These are phyloP conservation scores for Acanthosepion lycidas DNA, from an alignment of 2,888 invertebrate genomes.

Conservation along the genomic window DNA sequence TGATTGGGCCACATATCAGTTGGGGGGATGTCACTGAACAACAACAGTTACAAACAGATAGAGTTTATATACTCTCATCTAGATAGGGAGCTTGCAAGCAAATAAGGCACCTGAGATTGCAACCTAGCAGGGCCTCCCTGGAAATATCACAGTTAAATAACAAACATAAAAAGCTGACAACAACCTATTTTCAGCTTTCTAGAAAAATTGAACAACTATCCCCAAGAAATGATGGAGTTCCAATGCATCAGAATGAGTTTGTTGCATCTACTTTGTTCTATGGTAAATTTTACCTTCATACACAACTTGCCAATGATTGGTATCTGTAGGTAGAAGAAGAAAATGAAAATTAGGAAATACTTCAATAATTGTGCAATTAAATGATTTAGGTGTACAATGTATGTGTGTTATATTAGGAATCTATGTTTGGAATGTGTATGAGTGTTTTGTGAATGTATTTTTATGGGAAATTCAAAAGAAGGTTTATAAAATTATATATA, in stretches of 20 bases:
- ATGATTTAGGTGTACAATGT: neutral
- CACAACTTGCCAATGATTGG: conserved; percentile 41
- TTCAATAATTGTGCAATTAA: conserved; percentile 1
- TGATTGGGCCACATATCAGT: conserved; percentile 5
- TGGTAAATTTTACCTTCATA: conserved; percentile 48
- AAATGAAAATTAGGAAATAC: conserved; percentile 45
- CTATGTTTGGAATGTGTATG: neutral
- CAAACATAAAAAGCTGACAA: conserved; percentile 47
- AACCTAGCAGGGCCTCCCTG: conserved; percentile 45
- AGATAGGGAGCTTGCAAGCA: conserved; percentile 2
- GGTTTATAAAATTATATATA: neutral
- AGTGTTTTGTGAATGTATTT: neutral
- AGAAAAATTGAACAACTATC: conserved; percentile 48
- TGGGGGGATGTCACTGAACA: neutral
- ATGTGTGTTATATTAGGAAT: neutral
- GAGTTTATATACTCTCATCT: neutral
- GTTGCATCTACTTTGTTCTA: conserved; percentile 47
- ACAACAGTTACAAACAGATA: conserved; percentile 1
- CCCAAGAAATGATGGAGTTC: conserved; percentile 34
- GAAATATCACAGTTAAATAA: neutral
- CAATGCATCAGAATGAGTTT: conserved; percentile 40
- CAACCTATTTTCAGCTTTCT: conserved; percentile 45
- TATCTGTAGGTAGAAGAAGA: conserved; percentile 47
- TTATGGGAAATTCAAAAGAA: neutral
- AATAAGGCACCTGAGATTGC: conserved; percentile 36